Base-by-base conservation (phyloP, 2,888 invertebrate species). In the Tryphoninae sp. region DNA sequence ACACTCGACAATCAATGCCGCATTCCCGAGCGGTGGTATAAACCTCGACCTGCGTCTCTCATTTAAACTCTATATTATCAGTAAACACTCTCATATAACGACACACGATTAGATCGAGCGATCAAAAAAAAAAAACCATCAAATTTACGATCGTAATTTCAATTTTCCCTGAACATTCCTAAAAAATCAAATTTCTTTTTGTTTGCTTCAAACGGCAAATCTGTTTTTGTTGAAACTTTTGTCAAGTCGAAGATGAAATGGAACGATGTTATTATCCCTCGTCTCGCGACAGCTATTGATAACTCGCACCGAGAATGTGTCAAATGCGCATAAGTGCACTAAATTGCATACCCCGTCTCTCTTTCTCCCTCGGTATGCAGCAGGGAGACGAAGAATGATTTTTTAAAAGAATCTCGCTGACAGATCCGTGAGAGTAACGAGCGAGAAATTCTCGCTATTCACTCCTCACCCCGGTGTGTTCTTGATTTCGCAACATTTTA, bases 381-480 rank as follows among this genome's bases (percentile, higher is more conserved):
- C 58, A 71, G 13, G 8, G 68, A 11, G 73, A 81, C 58, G 61
- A 58, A 71, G 65, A 71, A 79, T 16, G 53, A 64, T 40, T 23
- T 8, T 23, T 65, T 51, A 64, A 51, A 73, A 45, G 71, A 45
- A 53, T 45, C 23, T 53, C 62, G 77, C 74, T 83, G 81, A 83
- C 82, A 82, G 82, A 80, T 80, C 81, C 82, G 82, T 40, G 78
- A 77, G 78, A 81, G 77, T 62, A 68, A 79, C 67, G 78, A 73
- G 78, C 71, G 73, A 81, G 78, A 83, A 83, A 83, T 84, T 84
- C 81, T 83, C 71, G 74, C 81, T 82, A 79, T 84, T 85, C 81
- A 80, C 40, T 76, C 53, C 67, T 58, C 65, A 58, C 78, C 16
- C 55, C 16, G 8, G 22, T 53, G 79, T 62, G 67, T 80, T 59